Evolutionary conservation across 2,888 invertebrate genomes (phyloP).

Genomic region (Drosophila robusta): DNA sequence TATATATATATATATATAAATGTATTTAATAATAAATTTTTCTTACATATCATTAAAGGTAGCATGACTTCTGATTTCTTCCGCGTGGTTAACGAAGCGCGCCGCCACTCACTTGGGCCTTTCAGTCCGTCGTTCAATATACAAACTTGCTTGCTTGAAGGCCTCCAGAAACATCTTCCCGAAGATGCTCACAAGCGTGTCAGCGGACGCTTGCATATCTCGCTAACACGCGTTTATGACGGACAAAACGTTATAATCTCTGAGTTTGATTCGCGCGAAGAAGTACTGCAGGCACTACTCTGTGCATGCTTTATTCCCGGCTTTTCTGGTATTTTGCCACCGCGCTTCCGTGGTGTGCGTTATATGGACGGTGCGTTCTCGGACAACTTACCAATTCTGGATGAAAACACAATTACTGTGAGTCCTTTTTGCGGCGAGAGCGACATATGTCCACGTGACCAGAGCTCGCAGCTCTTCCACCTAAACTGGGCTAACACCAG

Average conservation of each 20-base stretch:
- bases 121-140: constrained; percentile 98
- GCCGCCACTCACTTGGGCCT: constrained; percentile 95
- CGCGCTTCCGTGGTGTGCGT: constrained; percentile 93
- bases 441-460: constrained; percentile 96
- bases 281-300: constrained; percentile 95
- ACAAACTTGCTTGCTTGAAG: constrained; percentile 93
- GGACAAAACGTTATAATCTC: constrained; percentile 98
- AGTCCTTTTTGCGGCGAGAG: constrained; percentile 98
- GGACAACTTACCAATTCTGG: constrained; percentile 95
- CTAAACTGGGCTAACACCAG: constrained; percentile 95
- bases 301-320: constrained; percentile 98
- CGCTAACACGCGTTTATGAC: constrained; percentile 97
- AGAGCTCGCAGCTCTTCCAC: constrained; percentile 93
- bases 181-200: constrained; percentile 96
- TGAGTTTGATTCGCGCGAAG: constrained; percentile 95
- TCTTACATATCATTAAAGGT: constrained; percentile 8
- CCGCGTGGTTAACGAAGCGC: constrained; percentile 94
- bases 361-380: constrained; percentile 99
- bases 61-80: constrained; percentile 94
- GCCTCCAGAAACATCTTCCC: constrained; percentile 93
- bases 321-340: constrained; percentile 96
- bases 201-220: constrained; percentile 96
- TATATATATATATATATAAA: too few relatives aligned
- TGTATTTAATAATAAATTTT: neutral
- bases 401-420: constrained; percentile 97